Evolutionary conservation across 2,797 vertebrate species (phyloP).

Genomic region (Spinus olivaceus): DNA sequence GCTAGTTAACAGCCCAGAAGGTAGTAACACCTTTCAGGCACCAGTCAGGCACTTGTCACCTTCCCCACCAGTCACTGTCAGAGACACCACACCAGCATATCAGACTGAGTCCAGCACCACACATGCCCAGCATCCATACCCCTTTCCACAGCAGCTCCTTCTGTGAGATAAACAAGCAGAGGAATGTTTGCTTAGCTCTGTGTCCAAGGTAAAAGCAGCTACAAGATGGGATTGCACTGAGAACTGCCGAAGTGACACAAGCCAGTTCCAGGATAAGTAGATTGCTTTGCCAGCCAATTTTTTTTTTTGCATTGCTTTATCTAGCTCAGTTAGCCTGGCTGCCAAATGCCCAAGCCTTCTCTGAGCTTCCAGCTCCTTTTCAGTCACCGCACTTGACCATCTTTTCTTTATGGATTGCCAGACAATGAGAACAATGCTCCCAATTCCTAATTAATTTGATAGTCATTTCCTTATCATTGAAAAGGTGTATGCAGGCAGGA

Average conservation of each 20-base stretch:
- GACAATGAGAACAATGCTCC: background rate
- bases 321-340: background rate
- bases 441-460: conserved; percentile 17
- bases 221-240: background rate
- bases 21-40: background rate
- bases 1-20: background rate
- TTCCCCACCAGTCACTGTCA: background rate
- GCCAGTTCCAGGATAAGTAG: background rate
- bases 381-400: background rate
- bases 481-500: background rate
- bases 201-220: background rate
- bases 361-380: background rate
- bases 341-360: background rate
- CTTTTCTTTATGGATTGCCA: background rate
- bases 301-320: background rate
- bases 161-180: background rate
- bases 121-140: background rate
- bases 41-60: background rate
- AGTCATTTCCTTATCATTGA: background rate
- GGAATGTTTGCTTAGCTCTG: background rate
- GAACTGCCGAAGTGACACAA: background rate
- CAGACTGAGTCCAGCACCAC: background rate
- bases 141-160: background rate
- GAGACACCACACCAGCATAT: background rate
- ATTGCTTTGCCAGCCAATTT: background rate